Percentiles rank a stretch among this genome's conserved stretches.
Evolutionary conservation across 2,888 invertebrate species (phyloP).

Genomic region (Erannis defoliaria): DNA sequence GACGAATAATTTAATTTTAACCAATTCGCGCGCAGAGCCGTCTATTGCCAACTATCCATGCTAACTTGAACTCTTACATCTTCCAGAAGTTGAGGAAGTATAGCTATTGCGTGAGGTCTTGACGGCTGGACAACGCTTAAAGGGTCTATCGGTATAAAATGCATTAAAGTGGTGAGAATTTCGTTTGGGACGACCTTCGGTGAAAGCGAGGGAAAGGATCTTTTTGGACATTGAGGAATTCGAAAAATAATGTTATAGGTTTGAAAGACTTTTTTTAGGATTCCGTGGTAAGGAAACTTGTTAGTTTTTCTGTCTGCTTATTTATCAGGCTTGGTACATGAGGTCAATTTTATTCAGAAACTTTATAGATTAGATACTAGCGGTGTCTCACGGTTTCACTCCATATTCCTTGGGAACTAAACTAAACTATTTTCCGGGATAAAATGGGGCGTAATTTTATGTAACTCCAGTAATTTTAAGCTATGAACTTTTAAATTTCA

Average conservation of each 20-base stretch:
- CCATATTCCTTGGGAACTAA: too few species aligned
- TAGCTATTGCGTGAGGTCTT: conserved; percentile 44
- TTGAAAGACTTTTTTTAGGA: background rate
- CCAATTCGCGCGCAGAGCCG: conserved; percentile 67
- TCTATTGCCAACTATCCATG: conserved; percentile 51
- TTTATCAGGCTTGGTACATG: too few species aligned
- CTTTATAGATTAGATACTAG: too few species aligned
- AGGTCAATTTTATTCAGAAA: too few species aligned
- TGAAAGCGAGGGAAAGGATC: conserved; percentile 11
- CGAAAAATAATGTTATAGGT: conserved; percentile 1
- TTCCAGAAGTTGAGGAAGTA: conserved; percentile 36
- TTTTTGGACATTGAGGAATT: conserved; percentile 9
- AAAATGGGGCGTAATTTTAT: too few species aligned
- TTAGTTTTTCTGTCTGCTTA: too few species aligned
- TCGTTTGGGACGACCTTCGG: conserved; percentile 53
- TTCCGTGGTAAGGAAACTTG: background rate
- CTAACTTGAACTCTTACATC: conserved; percentile 43
- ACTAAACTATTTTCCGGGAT: too few species aligned
- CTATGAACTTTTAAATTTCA: too few species aligned
- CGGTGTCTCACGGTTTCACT: too few species aligned
- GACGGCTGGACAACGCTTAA: conserved; percentile 52
- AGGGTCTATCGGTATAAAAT: conserved; percentile 74
- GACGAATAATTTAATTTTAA: conserved; percentile 77
- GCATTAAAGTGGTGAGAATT: conserved; percentile 69
- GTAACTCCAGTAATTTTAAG: too few species aligned